Evolutionary conservation across 2,797 vertebrate species (phyloP), one percentile per base, ranked within the genome.

Genomic region (Molossus molossus): DNA sequence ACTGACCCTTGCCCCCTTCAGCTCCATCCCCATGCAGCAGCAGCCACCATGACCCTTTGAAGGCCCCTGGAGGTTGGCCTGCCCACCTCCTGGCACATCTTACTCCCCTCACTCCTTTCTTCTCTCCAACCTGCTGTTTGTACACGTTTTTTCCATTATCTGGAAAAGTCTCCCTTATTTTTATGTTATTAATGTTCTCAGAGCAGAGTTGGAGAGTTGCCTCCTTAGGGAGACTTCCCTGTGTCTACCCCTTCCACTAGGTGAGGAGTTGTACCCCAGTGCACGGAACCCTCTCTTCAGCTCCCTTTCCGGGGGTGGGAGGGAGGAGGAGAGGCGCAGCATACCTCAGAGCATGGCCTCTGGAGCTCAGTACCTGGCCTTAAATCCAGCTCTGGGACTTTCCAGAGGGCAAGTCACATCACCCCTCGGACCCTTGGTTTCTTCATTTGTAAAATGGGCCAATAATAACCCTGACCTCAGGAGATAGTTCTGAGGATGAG

Each of bases 361-460:
- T 7, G 58, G 64, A 57, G 58, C 70, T 33, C n/a, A 53, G 37
- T 10, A 4, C 62, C 53, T 25, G 84, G 37, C 29, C 73, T 45
- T 60, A 62, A 53, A 21, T 80, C 27, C 25, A 79, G 29, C 76
- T 87, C 62, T 23, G 23, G 60, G 62, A 50, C 62, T 64, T 82
- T 48, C 10, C 17, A 21, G 55, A 29, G 69, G 57, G 37, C 70
- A 85, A 55, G 57, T 62, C 14, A 17, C 17, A 67, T n/a, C 9
- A 18, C 57, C 84, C 69, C 11, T 53, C 8, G 40, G 33, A 90
- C 45, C 33, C n/a, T 84, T 1, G 0, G 12, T 80, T 55, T 92
- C 33, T 55, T 95, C n/a, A 18, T 79, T 83, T 94, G 48, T 92
- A 48, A 92, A 53, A 72, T 50, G 65, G 48, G 27, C 6, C 82